Evolutionary conservation across 2,113 vertebrate genomes (phyloP), one percentile per base, ranked within the genome.

Genomic region (Poicephalus meyeri): DNA sequence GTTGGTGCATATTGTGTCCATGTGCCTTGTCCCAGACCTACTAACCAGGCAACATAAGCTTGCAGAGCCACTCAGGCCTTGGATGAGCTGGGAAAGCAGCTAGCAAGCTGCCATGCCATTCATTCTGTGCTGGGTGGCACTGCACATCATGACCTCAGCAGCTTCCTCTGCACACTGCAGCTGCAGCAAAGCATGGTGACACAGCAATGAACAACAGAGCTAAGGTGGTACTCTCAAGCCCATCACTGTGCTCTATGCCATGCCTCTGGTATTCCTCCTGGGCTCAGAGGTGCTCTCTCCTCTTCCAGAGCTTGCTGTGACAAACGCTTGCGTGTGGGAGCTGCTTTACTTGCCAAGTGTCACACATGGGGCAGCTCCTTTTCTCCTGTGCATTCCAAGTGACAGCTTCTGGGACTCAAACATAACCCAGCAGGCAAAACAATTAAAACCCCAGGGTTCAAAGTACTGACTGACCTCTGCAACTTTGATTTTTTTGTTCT

Each of bases 391-490:
- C 69, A 26, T 68, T 50, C 42, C 89, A 61, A 28, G 16, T 37
- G 53, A 73, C 41, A 74, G 56, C 31, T 26, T 47, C 37, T 44
- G 33, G 66, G 82, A 61, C 31, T 68, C 13, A 65, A 73, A 70
- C 2, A 1, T 10, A 65, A 71, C 35, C 53, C 68, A 72, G 69
- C 20, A 80, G 77, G 69, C 42, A 86, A 44, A 80, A 58, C 2
- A n/a, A 88, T 95, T 87, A 95, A 95, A 93, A 88, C 9, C 52
- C 69, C 15, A 65, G 39, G n/a, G n/a, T 86, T 78, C 28, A 63
- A 20, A 29, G 77, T 42, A 39, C 50, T 81, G 55, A 64, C 23
- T 56, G 55, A 91, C 82, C 63, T 94, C 66, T 74, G 10, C 26
- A 77, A 76, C 25, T 87, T 81, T 16, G 24, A 24, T 2, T 82